Conservation (phyloP, 2,797 vertebrate species). For the Molossus molossus region DNA sequence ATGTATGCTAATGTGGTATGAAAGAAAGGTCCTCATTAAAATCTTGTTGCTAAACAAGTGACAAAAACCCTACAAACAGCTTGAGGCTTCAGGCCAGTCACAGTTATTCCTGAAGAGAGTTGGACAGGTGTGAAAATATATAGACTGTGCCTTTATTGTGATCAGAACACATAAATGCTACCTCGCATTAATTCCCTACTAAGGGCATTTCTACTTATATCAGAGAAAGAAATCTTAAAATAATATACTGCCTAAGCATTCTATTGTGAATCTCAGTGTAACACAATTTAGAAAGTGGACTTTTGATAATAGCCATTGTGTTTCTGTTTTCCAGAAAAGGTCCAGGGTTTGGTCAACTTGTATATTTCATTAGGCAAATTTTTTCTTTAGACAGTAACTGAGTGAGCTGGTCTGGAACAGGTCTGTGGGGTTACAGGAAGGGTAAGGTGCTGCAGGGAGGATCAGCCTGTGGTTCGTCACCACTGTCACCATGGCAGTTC, state of each 20-base stretch:
- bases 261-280: background rate
- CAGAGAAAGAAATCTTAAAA: background rate
- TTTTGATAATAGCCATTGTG: background rate
- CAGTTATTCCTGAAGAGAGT: conserved; percentile 78
- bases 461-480: background rate
- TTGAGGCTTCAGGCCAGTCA: conserved; percentile 83
- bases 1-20: conserved; percentile 77
- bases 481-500: rapidly evolving
- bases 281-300: conserved; percentile 50
- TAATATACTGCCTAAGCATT: background rate
- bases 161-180: conserved; percentile 23
- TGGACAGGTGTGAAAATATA: conserved; percentile 84
- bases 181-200: background rate
- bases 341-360: background rate
- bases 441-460: no score
- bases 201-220: background rate
- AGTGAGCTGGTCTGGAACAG: background rate
- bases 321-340: conserved; percentile 49
- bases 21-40: conserved; percentile 89
- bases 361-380: background rate
- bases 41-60: conserved; percentile 87
- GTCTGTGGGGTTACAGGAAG: background rate
- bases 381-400: background rate
- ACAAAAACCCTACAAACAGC: conserved; percentile 87
- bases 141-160: conserved; percentile 67